phyloP scores from a whole-genome alignment of 23 tunicate species.

The Ciona savignyi region DNA sequence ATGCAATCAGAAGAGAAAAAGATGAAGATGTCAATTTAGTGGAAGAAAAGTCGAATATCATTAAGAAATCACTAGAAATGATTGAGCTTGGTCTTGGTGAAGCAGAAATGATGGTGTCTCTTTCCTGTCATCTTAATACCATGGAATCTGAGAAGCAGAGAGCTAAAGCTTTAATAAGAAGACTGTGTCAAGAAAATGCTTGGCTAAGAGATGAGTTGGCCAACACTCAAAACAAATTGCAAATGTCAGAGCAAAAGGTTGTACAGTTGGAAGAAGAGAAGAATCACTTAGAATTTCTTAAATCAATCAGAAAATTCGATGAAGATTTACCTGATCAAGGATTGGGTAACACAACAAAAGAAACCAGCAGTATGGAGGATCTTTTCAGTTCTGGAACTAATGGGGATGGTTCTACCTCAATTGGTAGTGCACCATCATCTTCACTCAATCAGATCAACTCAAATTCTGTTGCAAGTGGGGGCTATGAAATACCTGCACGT shows the following conservation, averaged over 20 bases:
- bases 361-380: constrained; percentile 62
- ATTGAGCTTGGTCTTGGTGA: constrained; percentile 94
- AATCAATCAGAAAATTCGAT: constrained; percentile 88
- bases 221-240: constrained; percentile 84
- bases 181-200: constrained; percentile 93
- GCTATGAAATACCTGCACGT: constrained; percentile 99
- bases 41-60: constrained; percentile 91
- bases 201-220: constrained; percentile 98
- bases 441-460: constrained; percentile 41
- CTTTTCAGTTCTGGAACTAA: constrained; percentile 21
- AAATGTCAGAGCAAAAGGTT: constrained; percentile 79
- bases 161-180: constrained; percentile 74
- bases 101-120: constrained; percentile 92
- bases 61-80: constrained; percentile 84
- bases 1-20: constrained; percentile 88
- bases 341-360: not conserved
- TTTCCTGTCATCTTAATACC: constrained; percentile 74
- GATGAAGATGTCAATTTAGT: constrained; percentile 92
- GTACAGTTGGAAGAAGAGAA: constrained; percentile 94
- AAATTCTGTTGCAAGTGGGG: constrained; percentile 71
- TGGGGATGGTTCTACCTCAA: constrained; percentile 26
- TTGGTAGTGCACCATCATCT: constrained; percentile 18
- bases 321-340: constrained; percentile 20
- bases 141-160: constrained; percentile 88
- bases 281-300: constrained; percentile 86